These are phyloP conservation scores for Coenonympha glycerion DNA, from an alignment of 2,888 invertebrate genomes.

Conservation along the genomic window DNA sequence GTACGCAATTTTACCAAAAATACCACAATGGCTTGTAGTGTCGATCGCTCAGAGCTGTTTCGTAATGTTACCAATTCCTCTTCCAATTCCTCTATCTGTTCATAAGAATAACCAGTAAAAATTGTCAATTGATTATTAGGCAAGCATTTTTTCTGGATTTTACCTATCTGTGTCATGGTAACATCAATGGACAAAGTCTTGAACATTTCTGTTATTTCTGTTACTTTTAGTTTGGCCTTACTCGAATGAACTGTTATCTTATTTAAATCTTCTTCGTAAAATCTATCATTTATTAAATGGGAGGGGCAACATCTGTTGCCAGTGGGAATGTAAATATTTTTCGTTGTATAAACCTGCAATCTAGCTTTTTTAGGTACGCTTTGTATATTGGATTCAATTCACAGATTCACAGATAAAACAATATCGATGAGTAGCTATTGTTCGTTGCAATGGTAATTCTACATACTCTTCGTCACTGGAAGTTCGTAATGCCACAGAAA, in stretches of 20 bases:
- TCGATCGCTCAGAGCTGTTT: neutral
- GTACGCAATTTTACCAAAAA: slow-evolving; percentile 8
- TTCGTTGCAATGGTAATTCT: too few relatives aligned
- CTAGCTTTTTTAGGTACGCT: neutral
- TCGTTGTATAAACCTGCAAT: neutral
- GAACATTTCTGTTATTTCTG: neutral
- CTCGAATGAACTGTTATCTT: too few relatives aligned
- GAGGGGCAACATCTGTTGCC: neutral
- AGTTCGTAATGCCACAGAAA: too few relatives aligned
- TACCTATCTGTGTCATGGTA: neutral
- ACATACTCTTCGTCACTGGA: too few relatives aligned
- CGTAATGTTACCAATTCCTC: neutral
- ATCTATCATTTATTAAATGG: neutral
- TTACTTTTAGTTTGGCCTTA: too few relatives aligned
- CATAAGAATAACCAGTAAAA: neutral
- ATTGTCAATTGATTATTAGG: neutral
- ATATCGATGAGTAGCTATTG: too few relatives aligned
- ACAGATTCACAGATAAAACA: too few relatives aligned
- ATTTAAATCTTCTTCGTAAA: neutral
- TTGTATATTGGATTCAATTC: too few relatives aligned
- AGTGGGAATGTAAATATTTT: neutral
- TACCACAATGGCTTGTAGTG: slow-evolving; percentile 3
- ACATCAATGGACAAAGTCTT: neutral
- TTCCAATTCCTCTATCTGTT: neutral
- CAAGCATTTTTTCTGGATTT: neutral